These are phyloP conservation scores for Pomacea canaliculata DNA, from an alignment of 2,888 invertebrate genomes.

Conservation along the genomic window DNA sequence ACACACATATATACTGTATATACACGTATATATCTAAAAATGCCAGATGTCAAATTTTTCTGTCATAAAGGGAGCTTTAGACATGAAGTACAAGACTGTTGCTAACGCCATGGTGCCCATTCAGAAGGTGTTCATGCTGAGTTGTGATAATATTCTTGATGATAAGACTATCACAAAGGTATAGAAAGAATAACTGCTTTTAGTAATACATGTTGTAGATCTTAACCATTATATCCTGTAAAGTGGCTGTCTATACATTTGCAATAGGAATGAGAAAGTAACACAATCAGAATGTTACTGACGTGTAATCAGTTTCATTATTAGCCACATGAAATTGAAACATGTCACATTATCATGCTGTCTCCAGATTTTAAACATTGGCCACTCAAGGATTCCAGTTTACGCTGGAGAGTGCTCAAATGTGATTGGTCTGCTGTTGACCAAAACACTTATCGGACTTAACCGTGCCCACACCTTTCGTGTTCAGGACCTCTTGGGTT, in stretches of 20 bases:
- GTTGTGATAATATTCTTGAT: slow-evolving; percentile 49
- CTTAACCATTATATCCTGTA: no score
- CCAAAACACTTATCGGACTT: slow-evolving; percentile 63
- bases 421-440: slow-evolving; percentile 60
- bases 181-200: slow-evolving; percentile 2
- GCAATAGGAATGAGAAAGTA: no score
- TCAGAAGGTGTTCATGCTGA: slow-evolving; percentile 61
- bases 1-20: no score
- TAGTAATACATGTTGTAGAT: no score
- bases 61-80: slow-evolving; percentile 61
- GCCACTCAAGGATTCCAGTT: slow-evolving; percentile 66
- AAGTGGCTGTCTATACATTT: no score
- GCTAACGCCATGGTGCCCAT: slow-evolving; percentile 62
- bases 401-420: slow-evolving; percentile 53
- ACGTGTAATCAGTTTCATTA: no score
- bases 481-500: slow-evolving; percentile 49
- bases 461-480: slow-evolving; percentile 59
- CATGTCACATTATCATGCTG: no score
- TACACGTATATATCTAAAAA: no score
- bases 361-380: slow-evolving; percentile 51
- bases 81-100: slow-evolving; percentile 63
- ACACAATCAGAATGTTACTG: no score
- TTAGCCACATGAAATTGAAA: no score
- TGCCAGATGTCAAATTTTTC: background rate
- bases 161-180: slow-evolving; percentile 55